Percentiles rank a stretch among this genome's conserved stretches.
Conservation (phyloP, 2,113 vertebrate species). For the Rutilus rutilus region DNA sequence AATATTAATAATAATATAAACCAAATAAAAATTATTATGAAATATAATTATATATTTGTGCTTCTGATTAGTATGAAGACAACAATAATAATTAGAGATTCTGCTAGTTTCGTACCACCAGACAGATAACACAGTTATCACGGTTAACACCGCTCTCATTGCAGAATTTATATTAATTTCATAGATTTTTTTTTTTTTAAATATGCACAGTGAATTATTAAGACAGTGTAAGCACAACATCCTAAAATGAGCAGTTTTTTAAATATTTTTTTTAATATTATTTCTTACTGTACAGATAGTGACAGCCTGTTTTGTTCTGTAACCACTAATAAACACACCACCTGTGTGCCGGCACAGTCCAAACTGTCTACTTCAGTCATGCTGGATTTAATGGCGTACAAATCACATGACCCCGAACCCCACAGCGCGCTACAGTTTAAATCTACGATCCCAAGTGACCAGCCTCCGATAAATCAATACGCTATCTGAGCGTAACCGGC, state of each 20-base stretch:
- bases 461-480: conserved; percentile 50
- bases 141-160: not conserved
- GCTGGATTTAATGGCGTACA: conserved; percentile 38
- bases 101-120: not conserved
- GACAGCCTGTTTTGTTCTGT: not conserved
- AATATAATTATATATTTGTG: too few relatives aligned
- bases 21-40: too few relatives aligned
- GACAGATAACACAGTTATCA: too few relatives aligned
- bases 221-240: not conserved
- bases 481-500: conserved; percentile 11
- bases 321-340: conserved; percentile 10
- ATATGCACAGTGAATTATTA: not conserved
- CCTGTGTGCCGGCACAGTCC: not conserved
- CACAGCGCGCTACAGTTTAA: conserved; percentile 41
- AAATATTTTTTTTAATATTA: not conserved
- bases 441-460: conserved; percentile 33
- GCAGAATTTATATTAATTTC: not conserved
- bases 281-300: not conserved
- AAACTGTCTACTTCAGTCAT: not conserved
- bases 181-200: not conserved
- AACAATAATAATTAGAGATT: not conserved
- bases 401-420: conserved; percentile 54
- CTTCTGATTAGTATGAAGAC: too few relatives aligned
- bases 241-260: not conserved
- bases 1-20: not conserved